Percentiles rank a stretch among this genome's conserved stretches.
Evolutionary conservation across 2,797 vertebrate genomes (phyloP).

Genomic region (Odontamblyopus rebecca): DNA sequence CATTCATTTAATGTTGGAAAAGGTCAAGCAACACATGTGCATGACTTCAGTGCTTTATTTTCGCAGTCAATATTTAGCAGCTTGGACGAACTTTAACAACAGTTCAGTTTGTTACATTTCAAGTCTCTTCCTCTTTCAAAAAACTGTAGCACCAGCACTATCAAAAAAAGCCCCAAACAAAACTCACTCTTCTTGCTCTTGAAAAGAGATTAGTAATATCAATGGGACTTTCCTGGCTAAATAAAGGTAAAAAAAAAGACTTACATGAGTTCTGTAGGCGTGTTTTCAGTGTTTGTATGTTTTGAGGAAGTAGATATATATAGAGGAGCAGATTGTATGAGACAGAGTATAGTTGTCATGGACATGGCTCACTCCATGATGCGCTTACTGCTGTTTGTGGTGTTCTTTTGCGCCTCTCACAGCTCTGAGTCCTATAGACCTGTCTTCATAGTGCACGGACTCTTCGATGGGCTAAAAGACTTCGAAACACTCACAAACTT

Average conservation of each 20-base stretch:
- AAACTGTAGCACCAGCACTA: not conserved
- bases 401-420: constrained; percentile 1
- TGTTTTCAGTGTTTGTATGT: too few species aligned
- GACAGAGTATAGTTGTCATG: not conserved
- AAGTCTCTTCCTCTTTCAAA: not conserved
- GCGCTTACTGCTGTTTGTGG: constrained; percentile 20
- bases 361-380: constrained; percentile 20
- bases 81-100: too few species aligned
- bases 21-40: not conserved
- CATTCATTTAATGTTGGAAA: too few species aligned
- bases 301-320: not conserved
- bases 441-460: constrained; percentile 86
- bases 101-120: too few species aligned
- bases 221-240: too few species aligned
- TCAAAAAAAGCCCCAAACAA: not conserved
- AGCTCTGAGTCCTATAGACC: constrained; percentile 72
- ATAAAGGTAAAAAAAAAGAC: too few species aligned
- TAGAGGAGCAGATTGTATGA: too few species aligned
- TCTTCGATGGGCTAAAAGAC: constrained; percentile 83
- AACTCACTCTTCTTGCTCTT: constrained; percentile 36
- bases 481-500: constrained; percentile 69
- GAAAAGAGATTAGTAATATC: too few species aligned
- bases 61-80: not conserved
- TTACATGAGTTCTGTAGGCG: too few species aligned
- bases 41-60: not conserved